These are phyloP conservation scores for Ips nitidus DNA, from an alignment of 1,140 invertebrate genomes.

Conservation along the genomic window DNA sequence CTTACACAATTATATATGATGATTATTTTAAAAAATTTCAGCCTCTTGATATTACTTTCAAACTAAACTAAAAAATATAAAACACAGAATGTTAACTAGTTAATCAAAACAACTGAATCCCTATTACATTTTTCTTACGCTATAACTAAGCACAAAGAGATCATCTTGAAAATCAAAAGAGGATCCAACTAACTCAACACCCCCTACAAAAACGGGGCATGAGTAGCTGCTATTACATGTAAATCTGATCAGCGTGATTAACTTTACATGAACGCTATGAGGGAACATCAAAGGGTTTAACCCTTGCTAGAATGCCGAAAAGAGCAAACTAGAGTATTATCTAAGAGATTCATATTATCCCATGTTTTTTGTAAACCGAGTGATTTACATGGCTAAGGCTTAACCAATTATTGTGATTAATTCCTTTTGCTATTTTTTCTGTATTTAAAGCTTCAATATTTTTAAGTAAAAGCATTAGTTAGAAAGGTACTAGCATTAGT, in stretches of 20 bases:
- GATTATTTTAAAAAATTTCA: too few species aligned
- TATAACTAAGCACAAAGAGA: too few species aligned
- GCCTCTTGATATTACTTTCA: too few species aligned
- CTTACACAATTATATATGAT: too few species aligned
- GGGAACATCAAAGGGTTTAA: constrained; percentile 20
- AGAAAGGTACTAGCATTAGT: constrained; percentile 7
- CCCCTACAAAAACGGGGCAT: not conserved
- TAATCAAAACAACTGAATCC: too few species aligned
- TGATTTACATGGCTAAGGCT: not conserved
- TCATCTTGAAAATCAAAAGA: not conserved
- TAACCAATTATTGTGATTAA: constrained; percentile 1
- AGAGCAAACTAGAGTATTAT: constrained; percentile 14
- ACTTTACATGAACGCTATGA: constrained; percentile 5
- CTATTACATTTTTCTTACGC: too few species aligned
- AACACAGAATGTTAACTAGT: too few species aligned
- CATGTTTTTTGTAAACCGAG: constrained; percentile 5
- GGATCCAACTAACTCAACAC: constrained; percentile 2
- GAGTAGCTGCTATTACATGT: constrained; percentile 6
- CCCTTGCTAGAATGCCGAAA: constrained; percentile 7
- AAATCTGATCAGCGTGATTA: constrained; percentile 11
- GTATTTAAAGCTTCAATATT: constrained; percentile 14
- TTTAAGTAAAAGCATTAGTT: constrained; percentile 18
- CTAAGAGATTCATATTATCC: constrained; percentile 17
- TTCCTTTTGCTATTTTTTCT: not conserved
- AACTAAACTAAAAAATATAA: too few species aligned